Evolutionary conservation across 2,888 invertebrate species (phyloP), one percentile per base, ranked within the genome.

Genomic region (Magallana nippona): DNA sequence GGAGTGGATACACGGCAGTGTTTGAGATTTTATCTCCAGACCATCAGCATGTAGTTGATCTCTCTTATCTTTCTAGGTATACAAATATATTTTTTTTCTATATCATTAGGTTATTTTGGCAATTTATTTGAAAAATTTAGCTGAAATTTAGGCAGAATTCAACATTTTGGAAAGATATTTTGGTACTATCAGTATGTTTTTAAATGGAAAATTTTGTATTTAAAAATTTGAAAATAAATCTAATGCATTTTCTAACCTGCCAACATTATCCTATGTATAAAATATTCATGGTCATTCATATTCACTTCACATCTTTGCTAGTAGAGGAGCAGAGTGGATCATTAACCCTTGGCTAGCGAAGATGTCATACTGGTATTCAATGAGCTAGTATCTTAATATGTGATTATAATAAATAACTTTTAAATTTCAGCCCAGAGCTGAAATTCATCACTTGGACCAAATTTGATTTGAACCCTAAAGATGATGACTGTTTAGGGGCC

Each of bases 1-100:
- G 84, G 10, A 92, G 92, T 79, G 84, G 90, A 78, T 93, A 92
- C 82, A 95, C 95, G 10, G 93, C 92, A 17, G 93, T 94, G 15
- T 93, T 93, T 91, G 95, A 95, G 88, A 93, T 95, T 78, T 89
- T 95, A 10, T 92, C 93, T 56, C 94, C 94, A 11, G 86, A 89
- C 10, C 93, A 94, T 88, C 95, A 95, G 86, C 95, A 95, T 89
- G 93, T 95, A 19, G 95, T 94, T 83, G 92, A 94, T 86, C 89
- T 95, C 2, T 93, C 94, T 27, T 84, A 93, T 85, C 89, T 94
- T 58, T 82, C 87, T 56, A 88, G 90, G 93, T 93, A 88, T 55
- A 10, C 8, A n/a, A 10, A 17, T 60, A 17, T 60, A 60, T 3
- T 10, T 60, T 27, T 10, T 10, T n/a, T 17, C 19, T 17, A 19